A percentile compares a stretch with the other conserved stretches of the same genome.
Evolutionary conservation across 92 coral and sea anemone genomes (phyloP).

Genomic region (Nematostella vectensis): DNA sequence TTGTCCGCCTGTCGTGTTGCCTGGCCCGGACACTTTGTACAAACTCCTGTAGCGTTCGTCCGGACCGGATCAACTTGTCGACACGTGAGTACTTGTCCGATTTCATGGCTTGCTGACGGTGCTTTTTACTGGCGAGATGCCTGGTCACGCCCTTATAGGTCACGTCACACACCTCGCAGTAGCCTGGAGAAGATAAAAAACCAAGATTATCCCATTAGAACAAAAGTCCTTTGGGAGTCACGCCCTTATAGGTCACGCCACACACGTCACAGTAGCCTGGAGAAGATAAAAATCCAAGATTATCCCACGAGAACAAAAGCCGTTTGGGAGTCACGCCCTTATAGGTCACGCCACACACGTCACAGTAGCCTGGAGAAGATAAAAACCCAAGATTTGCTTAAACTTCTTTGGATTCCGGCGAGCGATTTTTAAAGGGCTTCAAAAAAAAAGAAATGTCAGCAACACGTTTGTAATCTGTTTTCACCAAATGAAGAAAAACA

Average conservation of each 20-base stretch:
- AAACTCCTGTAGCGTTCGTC: slow-evolving; percentile 46
- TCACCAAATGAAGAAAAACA: too few relatives aligned
- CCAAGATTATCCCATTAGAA: too few relatives aligned
- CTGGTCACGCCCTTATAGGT: slow-evolving; percentile 29
- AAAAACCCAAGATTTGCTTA: too few relatives aligned
- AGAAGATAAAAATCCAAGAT: too few relatives aligned
- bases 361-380: slow-evolving; percentile 64
- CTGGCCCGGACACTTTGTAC: slow-evolving; percentile 16
- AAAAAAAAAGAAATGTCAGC: too few relatives aligned
- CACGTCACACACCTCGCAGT: slow-evolving; percentile 75
- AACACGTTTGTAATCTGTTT: too few relatives aligned
- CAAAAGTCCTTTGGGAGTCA: too few relatives aligned
- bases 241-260: slow-evolving; percentile 32
- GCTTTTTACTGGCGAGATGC: slow-evolving; percentile 41
- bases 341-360: slow-evolving; percentile 58
- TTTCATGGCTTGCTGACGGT: slow-evolving; percentile 34
- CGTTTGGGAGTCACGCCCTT: slow-evolving; percentile 21
- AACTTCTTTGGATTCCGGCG: too few relatives aligned
- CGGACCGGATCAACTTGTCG: slow-evolving; percentile 50
- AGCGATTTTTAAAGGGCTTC: too few relatives aligned
- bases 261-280: slow-evolving; percentile 84
- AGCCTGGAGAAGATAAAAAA: slow-evolving; percentile 36
- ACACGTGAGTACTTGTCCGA: slow-evolving; percentile 46
- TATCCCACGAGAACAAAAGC: too few relatives aligned
- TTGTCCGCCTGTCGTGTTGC: too few relatives aligned